Base-by-base conservation (phyloP, 2,113 vertebrate species). In the Rutilus rutilus region DNA sequence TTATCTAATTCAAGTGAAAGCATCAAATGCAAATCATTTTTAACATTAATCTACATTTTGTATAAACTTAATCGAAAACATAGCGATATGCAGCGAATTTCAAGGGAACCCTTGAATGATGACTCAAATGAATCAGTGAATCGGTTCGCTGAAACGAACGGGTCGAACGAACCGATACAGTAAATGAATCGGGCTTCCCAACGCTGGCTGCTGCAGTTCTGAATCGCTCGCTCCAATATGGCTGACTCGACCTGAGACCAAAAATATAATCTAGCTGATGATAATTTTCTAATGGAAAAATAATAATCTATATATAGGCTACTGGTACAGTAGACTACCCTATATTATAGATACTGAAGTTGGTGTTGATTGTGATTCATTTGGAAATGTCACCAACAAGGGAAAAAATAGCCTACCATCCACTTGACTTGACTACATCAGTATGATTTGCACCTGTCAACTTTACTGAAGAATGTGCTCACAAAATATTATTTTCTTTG, bases 211-310 rank as follows among this genome's bases (percentile, higher is more conserved):
- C 84, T 85, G 88, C 86, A 89, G 15, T 79, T 88, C 88, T 76
- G 78, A 69, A 64, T 62, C 75, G 85, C 83, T 80, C 57, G 73
- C 81, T 85, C 69, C 89, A 91, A 91, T 25, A 90, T 91, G 91
- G 91, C 91, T 88, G 91, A 87, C 91, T 82, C 82, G 45, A 42
- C 80, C 85, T 79, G 36, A 84, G 39, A 45, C 52, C 10, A 71
- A 25, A 45, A 74, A 74, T 74, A 25, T 74, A 47, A 74, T 25
- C 23, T 64, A 64, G 60, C 10, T 45, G 12, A 74, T 1, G 11
- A 74, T 47, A 0, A 74, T 45, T 47, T 74, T 25, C 11, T 5
- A 4, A 36, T n/a, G 19, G 1, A 25, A 47, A 25, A 74, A 42
- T 42, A 71, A 12, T 42, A 42, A 42, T 4, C 39, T 74, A 42